phyloP scores from a whole-genome alignment of 2,113 vertebrate genomes.

The Pollachius pollachius region DNA sequence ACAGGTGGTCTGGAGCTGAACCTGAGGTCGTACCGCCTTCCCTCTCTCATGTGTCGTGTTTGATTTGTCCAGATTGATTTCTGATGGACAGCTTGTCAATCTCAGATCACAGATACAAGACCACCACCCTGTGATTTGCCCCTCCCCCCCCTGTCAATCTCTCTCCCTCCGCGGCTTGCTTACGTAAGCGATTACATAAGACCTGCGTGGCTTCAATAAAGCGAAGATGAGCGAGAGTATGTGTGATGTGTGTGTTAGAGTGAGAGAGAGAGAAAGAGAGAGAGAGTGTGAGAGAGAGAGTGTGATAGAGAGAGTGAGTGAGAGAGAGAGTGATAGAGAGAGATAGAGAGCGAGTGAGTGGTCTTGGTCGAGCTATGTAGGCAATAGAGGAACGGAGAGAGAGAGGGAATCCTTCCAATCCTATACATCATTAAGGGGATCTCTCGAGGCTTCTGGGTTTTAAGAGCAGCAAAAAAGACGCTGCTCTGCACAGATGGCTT shows the following conservation, averaged over 20 bases:
- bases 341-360: constrained; percentile 13
- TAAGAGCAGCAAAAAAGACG: constrained; percentile 43
- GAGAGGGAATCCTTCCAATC: constrained; percentile 38
- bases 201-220: constrained; percentile 15
- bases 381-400: not conserved
- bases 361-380: too few species aligned
- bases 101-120: constrained; percentile 33
- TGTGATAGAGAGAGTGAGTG: constrained; percentile 15
- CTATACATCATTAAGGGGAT: constrained; percentile 48
- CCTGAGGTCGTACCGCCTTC: too few species aligned
- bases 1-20: too few species aligned
- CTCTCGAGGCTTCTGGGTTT: constrained; percentile 25
- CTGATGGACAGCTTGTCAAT: constrained; percentile 31
- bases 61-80: not conserved
- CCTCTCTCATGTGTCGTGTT: too few species aligned
- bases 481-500: constrained; percentile 40
- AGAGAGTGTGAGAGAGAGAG: constrained; percentile 9
- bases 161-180: constrained; percentile 9
- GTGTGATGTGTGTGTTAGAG: not conserved
- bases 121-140: not conserved
- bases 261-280: constrained; percentile 13
- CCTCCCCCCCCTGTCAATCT: constrained; percentile 5
- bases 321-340: constrained; percentile 5
- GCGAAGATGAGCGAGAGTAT: not conserved
- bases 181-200: constrained; percentile 56